Percentiles rank a stretch among this genome's conserved stretches.
These are phyloP conservation scores for Abrostola triplasia DNA, from an alignment of 2,888 invertebrate species.

Conservation along the genomic window DNA sequence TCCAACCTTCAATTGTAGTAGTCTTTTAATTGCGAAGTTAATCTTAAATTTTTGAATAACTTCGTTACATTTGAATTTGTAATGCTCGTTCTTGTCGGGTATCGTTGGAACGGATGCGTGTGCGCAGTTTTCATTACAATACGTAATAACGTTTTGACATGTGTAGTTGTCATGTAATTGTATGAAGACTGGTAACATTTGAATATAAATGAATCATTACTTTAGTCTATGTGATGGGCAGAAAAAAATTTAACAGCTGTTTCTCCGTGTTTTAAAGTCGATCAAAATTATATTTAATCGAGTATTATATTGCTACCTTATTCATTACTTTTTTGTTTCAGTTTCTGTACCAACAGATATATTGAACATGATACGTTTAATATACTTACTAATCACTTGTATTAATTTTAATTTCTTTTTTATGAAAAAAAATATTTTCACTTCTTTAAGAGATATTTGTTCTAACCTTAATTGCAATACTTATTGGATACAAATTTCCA, in stretches of 20 bases:
- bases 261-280: slow-evolving; percentile 6
- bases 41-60: slow-evolving; percentile 60
- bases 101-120: slow-evolving; percentile 1
- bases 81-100: slow-evolving; percentile 44
- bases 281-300: slow-evolving; percentile 24
- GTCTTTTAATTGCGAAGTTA: slow-evolving; percentile 60
- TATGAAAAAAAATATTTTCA: too few relatives aligned
- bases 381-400: not conserved
- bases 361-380: slow-evolving; percentile 1
- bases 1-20: slow-evolving; percentile 62
- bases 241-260: slow-evolving; percentile 36
- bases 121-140: slow-evolving; percentile 42
- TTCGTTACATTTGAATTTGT: slow-evolving; percentile 55
- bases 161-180: slow-evolving; percentile 24
- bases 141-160: slow-evolving; percentile 28
- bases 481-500: slow-evolving; percentile 54
- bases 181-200: slow-evolving; percentile 16
- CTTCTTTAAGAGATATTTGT: too few relatives aligned
- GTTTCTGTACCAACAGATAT: not conserved
- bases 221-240: slow-evolving; percentile 11
- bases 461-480: slow-evolving; percentile 3
- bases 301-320: slow-evolving; percentile 4
- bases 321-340: slow-evolving; percentile 8
- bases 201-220: slow-evolving; percentile 46
- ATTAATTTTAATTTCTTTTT: too few relatives aligned